Percentiles rank a stretch among this genome's conserved stretches.
phyloP scores from a whole-genome alignment of 1,140 invertebrate species.

The Drosophila obscura region DNA sequence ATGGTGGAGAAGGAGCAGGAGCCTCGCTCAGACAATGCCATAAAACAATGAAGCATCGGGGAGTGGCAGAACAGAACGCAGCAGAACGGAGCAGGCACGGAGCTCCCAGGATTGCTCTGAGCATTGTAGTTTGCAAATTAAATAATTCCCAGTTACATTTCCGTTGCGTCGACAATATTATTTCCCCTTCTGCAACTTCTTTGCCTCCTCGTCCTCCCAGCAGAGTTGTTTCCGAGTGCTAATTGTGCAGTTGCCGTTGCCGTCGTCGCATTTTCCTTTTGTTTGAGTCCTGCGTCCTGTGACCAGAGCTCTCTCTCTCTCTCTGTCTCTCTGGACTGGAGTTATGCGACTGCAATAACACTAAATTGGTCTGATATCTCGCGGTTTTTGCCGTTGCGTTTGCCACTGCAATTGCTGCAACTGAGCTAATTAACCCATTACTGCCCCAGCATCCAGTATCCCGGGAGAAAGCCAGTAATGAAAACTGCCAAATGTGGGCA shows the following conservation, averaged over 20 bases:
- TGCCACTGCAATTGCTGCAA: constrained; percentile 36
- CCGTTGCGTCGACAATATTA: constrained; percentile 80
- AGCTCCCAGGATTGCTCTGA: constrained; percentile 42
- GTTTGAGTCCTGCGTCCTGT: constrained; percentile 54
- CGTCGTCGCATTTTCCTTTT: constrained; percentile 61
- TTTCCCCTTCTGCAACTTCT: constrained; percentile 59
- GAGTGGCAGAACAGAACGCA: not conserved
- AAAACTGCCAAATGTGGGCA: constrained; percentile 2
- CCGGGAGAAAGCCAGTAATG: constrained; percentile 18
- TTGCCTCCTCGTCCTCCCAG: constrained; percentile 26
- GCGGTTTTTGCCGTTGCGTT: constrained; percentile 65
- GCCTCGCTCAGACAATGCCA: constrained; percentile 66
- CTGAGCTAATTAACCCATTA: constrained; percentile 64
- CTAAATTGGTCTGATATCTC: constrained; percentile 80
- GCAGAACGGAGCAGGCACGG: constrained; percentile 12
- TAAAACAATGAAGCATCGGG: constrained; percentile 57
- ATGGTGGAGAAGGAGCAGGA: constrained; percentile 25
- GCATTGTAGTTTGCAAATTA: constrained; percentile 80
- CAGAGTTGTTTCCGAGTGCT: constrained; percentile 71
- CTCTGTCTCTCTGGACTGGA: constrained; percentile 58
- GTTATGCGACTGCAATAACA: constrained; percentile 81
- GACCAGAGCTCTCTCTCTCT: constrained; percentile 7
- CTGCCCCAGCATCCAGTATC: not conserved
- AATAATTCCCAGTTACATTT: constrained; percentile 82
- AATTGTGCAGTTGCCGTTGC: constrained; percentile 75